A percentile compares a stretch with the other conserved stretches of the same genome.
These are phyloP conservation scores for Apis cerana DNA, from an alignment of 1,140 invertebrate species.

Conservation along the genomic window DNA sequence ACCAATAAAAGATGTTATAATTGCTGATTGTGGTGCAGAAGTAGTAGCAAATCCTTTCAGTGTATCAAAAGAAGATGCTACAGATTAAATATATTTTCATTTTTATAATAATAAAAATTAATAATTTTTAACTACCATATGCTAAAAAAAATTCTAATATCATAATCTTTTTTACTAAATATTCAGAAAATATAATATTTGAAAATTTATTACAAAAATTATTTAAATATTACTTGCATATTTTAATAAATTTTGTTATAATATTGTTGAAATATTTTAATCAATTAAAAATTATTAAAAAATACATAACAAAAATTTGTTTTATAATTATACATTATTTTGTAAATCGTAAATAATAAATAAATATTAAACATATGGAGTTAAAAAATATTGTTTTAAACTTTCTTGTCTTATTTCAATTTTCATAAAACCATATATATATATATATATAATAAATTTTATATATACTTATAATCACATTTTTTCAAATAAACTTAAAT, in stretches of 20 bases:
- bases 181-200: not conserved
- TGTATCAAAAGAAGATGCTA: slow-evolving; percentile 91
- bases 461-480: slow-evolving; percentile 50
- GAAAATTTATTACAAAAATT: not conserved
- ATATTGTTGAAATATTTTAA: not conserved
- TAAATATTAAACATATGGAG: slow-evolving; percentile 3
- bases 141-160: not conserved
- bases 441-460: slow-evolving; percentile 52
- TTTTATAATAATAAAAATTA: not conserved
- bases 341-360: not conserved
- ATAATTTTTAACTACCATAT: not conserved
- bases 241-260: not conserved
- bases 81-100: slow-evolving; percentile 79
- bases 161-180: slow-evolving; percentile 1
- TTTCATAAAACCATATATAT: slow-evolving; percentile 47
- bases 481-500: slow-evolving; percentile 55
- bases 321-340: not conserved
- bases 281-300: not conserved
- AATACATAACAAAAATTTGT: not conserved
- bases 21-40: slow-evolving; percentile 88
- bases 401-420: slow-evolving; percentile 36
- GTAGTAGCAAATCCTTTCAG: slow-evolving; percentile 88
- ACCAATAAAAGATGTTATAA: slow-evolving; percentile 90
- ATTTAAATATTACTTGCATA: not conserved
- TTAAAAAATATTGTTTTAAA: slow-evolving; percentile 1